These are phyloP conservation scores for Cheilosia urbana DNA, from an alignment of 2,888 invertebrate species.

Conservation along the genomic window DNA sequence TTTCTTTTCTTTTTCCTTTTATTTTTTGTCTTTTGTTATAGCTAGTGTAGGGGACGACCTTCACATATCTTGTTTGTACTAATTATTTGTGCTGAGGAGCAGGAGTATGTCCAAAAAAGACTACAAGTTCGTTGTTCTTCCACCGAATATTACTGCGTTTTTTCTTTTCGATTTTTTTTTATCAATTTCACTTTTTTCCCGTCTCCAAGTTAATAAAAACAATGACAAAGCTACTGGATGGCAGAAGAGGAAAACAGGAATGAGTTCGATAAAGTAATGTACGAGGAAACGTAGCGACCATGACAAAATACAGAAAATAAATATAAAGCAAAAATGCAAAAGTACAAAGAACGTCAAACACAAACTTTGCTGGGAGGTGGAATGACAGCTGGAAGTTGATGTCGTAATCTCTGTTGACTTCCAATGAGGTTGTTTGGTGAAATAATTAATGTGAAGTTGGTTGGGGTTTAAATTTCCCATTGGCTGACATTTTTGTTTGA, in stretches of 20 bases:
- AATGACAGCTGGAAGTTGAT: slow-evolving; percentile 51
- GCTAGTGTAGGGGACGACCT: slow-evolving; percentile 62
- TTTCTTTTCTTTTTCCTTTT: slow-evolving; percentile 1
- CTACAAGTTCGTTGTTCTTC: slow-evolving; percentile 52
- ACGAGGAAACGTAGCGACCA: slow-evolving; percentile 42
- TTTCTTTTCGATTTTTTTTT: slow-evolving; percentile 43
- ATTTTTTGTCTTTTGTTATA: slow-evolving; percentile 9
- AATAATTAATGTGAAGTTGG: slow-evolving; percentile 45
- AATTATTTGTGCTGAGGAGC: slow-evolving; percentile 12
- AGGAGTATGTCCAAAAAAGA: slow-evolving; percentile 47
- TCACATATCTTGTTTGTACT: slow-evolving; percentile 63
- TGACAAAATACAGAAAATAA: slow-evolving; percentile 58
- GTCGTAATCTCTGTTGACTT: slow-evolving; percentile 38
- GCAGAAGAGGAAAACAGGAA: slow-evolving; percentile 65
- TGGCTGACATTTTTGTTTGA: slow-evolving; percentile 7
- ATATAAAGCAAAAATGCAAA: slow-evolving; percentile 39
- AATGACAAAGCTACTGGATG: slow-evolving; percentile 60
- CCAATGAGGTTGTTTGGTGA: slow-evolving; percentile 29
- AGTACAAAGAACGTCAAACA: slow-evolving; percentile 57
- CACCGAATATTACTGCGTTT: slow-evolving; percentile 61
- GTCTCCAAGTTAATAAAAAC: slow-evolving; percentile 61
- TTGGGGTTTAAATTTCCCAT: neutral
- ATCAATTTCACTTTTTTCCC: slow-evolving; percentile 55
- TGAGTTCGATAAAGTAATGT: slow-evolving; percentile 45
- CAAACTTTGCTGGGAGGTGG: slow-evolving; percentile 7